These are phyloP conservation scores for Chesias legatella DNA, from an alignment of 2,888 invertebrate genomes.

Conservation along the genomic window DNA sequence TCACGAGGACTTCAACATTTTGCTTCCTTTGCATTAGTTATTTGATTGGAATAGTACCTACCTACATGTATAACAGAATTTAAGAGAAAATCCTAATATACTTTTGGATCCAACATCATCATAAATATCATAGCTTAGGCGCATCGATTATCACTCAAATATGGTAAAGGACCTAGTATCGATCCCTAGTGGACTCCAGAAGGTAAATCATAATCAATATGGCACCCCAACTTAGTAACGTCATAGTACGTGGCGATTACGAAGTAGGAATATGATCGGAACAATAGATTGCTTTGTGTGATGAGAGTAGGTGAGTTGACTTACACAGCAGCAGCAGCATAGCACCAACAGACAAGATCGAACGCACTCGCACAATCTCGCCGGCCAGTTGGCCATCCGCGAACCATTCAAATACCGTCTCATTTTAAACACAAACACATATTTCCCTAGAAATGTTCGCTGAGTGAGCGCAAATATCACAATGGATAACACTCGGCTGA, in stretches of 20 bases:
- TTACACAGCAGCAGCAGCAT: conserved; percentile 53
- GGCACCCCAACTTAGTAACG: no score
- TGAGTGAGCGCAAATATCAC: conserved; percentile 43
- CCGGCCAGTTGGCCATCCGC: conserved; percentile 39
- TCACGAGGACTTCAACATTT: no score
- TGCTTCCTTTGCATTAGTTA: no score
- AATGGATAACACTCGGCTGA: conserved; percentile 43
- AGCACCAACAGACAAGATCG: conserved; percentile 36
- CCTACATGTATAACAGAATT: no score
- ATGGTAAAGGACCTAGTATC: no score
- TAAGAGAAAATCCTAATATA: no score
- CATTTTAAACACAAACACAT: conserved; percentile 47
- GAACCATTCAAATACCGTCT: conserved; percentile 37
- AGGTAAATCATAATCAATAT: no score
- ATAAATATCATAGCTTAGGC: no score
- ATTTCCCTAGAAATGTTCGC: conserved; percentile 33
- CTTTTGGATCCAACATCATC: no score
- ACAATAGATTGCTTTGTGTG: background rate
- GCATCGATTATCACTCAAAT: no score
- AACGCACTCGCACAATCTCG: conserved; percentile 42
- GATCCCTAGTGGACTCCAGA: no score
- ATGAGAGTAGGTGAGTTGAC: conserved; percentile 26
- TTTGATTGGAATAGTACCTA: no score
- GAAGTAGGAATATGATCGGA: background rate
- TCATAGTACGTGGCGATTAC: background rate